A percentile compares a stretch with the other conserved stretches of the same genome.
phyloP scores from a whole-genome alignment of 2,888 invertebrate genomes.

The Diarsia brunnea region DNA sequence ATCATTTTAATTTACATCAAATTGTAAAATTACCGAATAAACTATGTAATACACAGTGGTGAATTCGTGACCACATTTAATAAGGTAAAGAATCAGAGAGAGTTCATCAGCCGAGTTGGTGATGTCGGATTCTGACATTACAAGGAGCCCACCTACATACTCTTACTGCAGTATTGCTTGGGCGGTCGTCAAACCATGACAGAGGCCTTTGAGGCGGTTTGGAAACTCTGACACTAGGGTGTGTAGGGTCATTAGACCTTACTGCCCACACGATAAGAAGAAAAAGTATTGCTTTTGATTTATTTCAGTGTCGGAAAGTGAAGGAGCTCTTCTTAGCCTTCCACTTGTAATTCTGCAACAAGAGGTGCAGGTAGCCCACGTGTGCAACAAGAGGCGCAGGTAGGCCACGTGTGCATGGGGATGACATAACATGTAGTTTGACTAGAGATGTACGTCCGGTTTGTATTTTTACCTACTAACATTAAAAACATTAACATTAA shows the following conservation, averaged over 20 bases:
- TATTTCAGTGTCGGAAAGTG: neutral
- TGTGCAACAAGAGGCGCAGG: neutral
- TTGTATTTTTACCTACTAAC: conserved; percentile 41
- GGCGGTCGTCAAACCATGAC: no score
- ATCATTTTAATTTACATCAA: conserved; percentile 80
- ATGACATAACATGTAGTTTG: conserved; percentile 48
- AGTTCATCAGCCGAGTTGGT: conserved; percentile 19
- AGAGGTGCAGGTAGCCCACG: neutral
- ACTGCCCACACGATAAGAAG: no score
- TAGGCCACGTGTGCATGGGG: conserved; percentile 17
- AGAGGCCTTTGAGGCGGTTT: no score
- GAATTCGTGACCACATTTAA: conserved; percentile 27
- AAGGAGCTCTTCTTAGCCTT: neutral
- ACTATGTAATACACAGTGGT: conserved; percentile 44
- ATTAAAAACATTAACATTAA: conserved; percentile 41
- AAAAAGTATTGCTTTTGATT: neutral
- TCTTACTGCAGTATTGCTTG: neutral
- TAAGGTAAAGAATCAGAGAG: conserved; percentile 5
- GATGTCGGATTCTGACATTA: conserved; percentile 34
- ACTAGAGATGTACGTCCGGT: conserved; percentile 54
- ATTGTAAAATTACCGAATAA: conserved; percentile 78
- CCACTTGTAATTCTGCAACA: neutral
- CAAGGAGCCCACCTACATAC: neutral
- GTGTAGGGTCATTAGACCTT: no score
- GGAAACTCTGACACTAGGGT: no score